These are phyloP conservation scores for Petrolisthes manimaculis DNA, from an alignment of 2,888 invertebrate species.

Conservation along the genomic window DNA sequence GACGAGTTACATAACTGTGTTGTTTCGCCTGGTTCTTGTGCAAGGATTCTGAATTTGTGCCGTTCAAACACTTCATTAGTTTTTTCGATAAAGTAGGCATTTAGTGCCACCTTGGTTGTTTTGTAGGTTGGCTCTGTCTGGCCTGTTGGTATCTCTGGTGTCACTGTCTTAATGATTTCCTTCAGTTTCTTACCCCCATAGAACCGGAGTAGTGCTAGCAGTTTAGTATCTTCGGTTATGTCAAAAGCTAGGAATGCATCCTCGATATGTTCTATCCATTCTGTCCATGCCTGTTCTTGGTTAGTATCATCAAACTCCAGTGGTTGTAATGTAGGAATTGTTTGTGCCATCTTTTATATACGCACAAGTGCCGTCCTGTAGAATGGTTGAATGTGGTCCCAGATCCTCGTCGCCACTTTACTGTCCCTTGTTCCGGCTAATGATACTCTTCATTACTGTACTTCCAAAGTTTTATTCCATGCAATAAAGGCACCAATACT, in stretches of 20 bases:
- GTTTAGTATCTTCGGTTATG: conserved; percentile 2
- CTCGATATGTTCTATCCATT: neutral
- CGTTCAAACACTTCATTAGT: conserved; percentile 16
- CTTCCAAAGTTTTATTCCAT: no score
- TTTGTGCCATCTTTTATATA: neutral
- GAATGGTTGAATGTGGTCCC: no score
- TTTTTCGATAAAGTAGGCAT: conserved; percentile 7
- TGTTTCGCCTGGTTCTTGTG: neutral
- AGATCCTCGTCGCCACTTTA: no score
- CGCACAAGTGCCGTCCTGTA: no score
- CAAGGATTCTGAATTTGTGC: conserved; percentile 10
- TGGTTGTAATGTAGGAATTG: conserved; percentile 20
- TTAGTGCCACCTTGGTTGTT: conserved; percentile 2
- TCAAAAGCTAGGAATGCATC: neutral
- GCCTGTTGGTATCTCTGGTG: conserved; percentile 3
- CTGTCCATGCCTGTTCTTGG: conserved; percentile 12
- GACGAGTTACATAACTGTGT: conserved; percentile 22
- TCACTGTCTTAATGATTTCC: conserved; percentile 11
- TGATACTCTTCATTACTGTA: no score
- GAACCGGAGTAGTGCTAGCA: neutral
- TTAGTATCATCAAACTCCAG: neutral
- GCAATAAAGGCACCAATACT: no score
- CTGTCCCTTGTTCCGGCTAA: no score
- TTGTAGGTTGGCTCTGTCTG: conserved; percentile 17
- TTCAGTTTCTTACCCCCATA: conserved; percentile 5